Evolutionary conservation across 2,113 vertebrate species (phyloP), one percentile per base, ranked within the genome.

Genomic region (Illadopsis cleaveri): DNA sequence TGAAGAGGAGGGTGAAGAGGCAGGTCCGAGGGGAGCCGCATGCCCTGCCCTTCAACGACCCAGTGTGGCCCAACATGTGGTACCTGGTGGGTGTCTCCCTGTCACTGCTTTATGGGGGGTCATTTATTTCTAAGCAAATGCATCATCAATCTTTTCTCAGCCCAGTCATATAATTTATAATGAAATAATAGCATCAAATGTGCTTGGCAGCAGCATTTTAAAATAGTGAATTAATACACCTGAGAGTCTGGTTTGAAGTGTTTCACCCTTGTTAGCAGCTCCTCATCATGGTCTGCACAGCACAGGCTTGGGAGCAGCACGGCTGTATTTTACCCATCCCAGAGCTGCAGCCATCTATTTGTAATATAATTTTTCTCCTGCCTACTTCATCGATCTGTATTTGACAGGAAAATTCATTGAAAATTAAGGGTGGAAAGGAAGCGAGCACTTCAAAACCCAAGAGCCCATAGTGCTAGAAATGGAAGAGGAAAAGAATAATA

Each of bases 41-140:
- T 4, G 71, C 97, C 23, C 60, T 98, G 82, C 95, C 98, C 73
- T 99, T 99, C 97, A 99, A 99, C 1, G 99, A 99, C 95, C 98
- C 99, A 0, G 98, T 99, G 90, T 99, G 99, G 99, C 98, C 99
- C 75, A 99, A 98, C 98, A 99, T 99, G 99, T 99, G 99, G 99
- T 99, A 99, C 95, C 98, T 99, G 97, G 99, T 99, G 95, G 98
- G 99, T 98, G 82, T 92, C 68, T 87, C 54, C 38, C 54, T 69
- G 33, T 38, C 1, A 4, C 60, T 50, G 64, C 69, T 73, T 83
- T 61, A 37, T 12, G 3, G 15, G 15, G 10, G 10, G 12, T 18
- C 13, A 25, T 62, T 81, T 48, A 15, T 48, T 84, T 84, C 85
- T 51, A 20, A 71, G 57, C 60, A 65, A 79, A 50, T 2, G 5